Percentiles rank a stretch among this genome's conserved stretches.
These are phyloP conservation scores for Pseudachorutes palmiensis DNA, from an alignment of 1,140 invertebrate genomes.

Conservation along the genomic window DNA sequence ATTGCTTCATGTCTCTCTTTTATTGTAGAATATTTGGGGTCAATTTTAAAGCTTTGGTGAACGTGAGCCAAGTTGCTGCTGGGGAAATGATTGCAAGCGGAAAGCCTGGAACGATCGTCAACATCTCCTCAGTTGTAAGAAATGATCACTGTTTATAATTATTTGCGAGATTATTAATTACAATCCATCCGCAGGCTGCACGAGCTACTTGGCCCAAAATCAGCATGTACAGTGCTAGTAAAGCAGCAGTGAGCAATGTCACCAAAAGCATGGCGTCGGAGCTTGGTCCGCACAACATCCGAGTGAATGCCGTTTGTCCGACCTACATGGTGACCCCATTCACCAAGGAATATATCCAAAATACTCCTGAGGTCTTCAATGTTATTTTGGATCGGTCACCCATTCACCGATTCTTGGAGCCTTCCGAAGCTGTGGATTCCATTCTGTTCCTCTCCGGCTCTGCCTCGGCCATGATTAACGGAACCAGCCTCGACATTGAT, in stretches of 20 bases:
- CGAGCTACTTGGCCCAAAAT: neutral
- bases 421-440: conserved; percentile 16
- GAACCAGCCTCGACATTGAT: conserved; percentile 11
- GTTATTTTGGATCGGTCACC: conserved; percentile 16
- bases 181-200: neutral
- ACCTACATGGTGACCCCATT: conserved; percentile 12
- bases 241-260: conserved; percentile 21
- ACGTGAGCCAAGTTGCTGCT: conserved; percentile 20
- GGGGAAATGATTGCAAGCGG: conserved; percentile 16
- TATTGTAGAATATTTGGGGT: conserved; percentile 23
- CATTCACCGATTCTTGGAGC: conserved; percentile 16
- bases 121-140: conserved; percentile 25
- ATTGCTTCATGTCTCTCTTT: neutral
- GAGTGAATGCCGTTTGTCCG: conserved; percentile 21
- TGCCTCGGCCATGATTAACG: conserved; percentile 23
- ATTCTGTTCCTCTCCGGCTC: conserved; percentile 21
- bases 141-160: neutral
- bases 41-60: conserved; percentile 30
- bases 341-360: neutral
- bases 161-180: neutral
- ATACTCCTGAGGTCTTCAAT: conserved; percentile 9
- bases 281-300: conserved; percentile 12
- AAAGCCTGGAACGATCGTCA: conserved; percentile 24
- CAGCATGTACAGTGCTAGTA: conserved; percentile 14
- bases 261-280: conserved; percentile 22